These are phyloP conservation scores for Garrulus glandarius DNA, from an alignment of 2,797 vertebrate species.

Conservation along the genomic window DNA sequence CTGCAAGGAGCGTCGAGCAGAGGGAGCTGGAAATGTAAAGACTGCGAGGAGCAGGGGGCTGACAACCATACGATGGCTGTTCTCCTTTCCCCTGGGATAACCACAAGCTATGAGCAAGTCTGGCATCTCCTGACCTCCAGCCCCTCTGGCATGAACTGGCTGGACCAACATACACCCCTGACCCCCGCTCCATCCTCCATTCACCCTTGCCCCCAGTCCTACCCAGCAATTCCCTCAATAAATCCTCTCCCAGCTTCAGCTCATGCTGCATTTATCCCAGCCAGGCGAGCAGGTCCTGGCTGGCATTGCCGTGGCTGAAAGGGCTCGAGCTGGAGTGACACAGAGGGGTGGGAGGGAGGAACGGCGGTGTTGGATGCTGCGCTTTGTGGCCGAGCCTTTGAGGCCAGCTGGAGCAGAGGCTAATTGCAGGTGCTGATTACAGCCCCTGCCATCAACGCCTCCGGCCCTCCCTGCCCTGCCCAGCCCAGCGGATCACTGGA, in stretches of 20 bases:
- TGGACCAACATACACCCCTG: rapidly evolving
- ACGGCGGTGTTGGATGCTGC: not conserved
- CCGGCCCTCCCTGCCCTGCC: not conserved
- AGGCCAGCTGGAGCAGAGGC: slow-evolving; percentile 5
- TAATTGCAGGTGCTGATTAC: slow-evolving; percentile 52
- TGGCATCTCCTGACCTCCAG: not conserved
- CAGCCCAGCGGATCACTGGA: not conserved
- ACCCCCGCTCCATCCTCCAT: not conserved
- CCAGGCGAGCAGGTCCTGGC: not conserved
- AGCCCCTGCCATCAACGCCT: not conserved
- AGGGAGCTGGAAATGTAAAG: not conserved
- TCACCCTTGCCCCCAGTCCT: not conserved
- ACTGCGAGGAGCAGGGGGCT: not conserved
- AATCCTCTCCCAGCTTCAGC: not conserved
- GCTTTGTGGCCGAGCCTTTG: not conserved
- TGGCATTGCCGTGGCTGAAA: rapidly evolving
- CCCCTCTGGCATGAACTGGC: not conserved
- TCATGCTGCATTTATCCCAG: not conserved
- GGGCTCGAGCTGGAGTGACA: not conserved
- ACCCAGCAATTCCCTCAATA: not conserved
- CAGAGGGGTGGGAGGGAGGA: not conserved
- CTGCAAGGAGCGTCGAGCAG: not conserved
- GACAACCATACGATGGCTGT: not conserved
- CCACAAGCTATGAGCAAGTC: not conserved
- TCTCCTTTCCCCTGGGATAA: not conserved